phyloP scores from a whole-genome alignment of 2,888 invertebrate genomes.

The Venustoraphidia nigricollis region DNA sequence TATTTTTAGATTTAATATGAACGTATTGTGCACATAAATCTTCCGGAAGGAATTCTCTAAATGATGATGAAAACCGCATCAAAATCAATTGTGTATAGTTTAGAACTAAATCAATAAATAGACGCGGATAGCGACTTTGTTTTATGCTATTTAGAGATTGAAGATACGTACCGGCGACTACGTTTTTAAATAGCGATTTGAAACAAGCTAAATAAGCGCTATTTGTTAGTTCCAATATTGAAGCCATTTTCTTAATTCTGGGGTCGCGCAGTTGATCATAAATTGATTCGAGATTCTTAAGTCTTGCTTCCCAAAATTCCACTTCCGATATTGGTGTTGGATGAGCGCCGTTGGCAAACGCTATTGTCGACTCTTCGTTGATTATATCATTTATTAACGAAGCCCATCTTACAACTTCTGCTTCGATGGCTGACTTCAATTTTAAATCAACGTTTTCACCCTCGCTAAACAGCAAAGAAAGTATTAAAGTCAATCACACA shows the following conservation, averaged over 20 bases:
- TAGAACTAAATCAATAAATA: too few relatives aligned
- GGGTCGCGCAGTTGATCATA: slow-evolving; percentile 75
- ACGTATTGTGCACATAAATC: too few relatives aligned
- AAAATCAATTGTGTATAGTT: too few relatives aligned
- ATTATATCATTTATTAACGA: slow-evolving; percentile 63
- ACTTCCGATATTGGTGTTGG: slow-evolving; percentile 59
- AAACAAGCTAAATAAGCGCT: slow-evolving; percentile 71
- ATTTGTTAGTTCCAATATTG: slow-evolving; percentile 56
- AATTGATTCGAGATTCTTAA: slow-evolving; percentile 71
- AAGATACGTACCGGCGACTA: slow-evolving; percentile 48
- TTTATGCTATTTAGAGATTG: too few relatives aligned
- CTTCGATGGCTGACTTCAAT: slow-evolving; percentile 70
- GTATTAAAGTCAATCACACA: background rate
- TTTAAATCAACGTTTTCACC: slow-evolving; percentile 45
- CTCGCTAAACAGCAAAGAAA: slow-evolving; percentile 23
- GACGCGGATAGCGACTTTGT: too few relatives aligned
- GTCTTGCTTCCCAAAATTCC: slow-evolving; percentile 63
- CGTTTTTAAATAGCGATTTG: slow-evolving; percentile 59
- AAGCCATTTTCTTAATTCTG: slow-evolving; percentile 69
- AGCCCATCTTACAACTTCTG: slow-evolving; percentile 76
- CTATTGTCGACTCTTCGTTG: slow-evolving; percentile 55
- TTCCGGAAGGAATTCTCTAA: too few relatives aligned
- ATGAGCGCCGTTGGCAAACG: slow-evolving; percentile 49
- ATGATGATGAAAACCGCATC: too few relatives aligned
- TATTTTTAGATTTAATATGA: too few relatives aligned